Base-by-base conservation (phyloP, 2,113 vertebrate genomes). In the Cephalophus harveyi region DNA sequence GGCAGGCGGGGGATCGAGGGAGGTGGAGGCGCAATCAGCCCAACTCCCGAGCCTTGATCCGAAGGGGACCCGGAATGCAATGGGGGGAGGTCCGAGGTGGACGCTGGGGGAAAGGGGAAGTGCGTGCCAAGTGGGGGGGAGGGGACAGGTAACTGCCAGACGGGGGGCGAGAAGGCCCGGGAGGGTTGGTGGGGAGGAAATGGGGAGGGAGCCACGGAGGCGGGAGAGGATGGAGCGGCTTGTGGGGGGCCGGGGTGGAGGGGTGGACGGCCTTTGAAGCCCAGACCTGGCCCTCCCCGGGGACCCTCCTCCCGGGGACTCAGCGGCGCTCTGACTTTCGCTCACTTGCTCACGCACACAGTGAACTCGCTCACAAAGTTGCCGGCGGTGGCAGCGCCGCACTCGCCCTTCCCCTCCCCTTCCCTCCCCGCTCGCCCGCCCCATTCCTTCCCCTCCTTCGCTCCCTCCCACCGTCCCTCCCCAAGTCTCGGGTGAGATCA, bases 301-400 rank as follows among this genome's bases (percentile, higher is more conserved):
- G 90, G 14, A 82, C 97, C 97, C 78, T 89, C 76, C 90, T 76
- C 91, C 89, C 74, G 15, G 67, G 64, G n/a, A 87, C 87, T 96
- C 94, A 43, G 82, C 87, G 57, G 95, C 48, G 55, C 86, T 84
- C 97, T 60, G 95, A 97, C 98, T 97, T 96, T 79, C 36, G 93
- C 87, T 97, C 94, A 96, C 97, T 95, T 36, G 96, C 97, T 96
- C 97, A 67, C 74, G 87, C 97, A 83, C 89, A 93, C 91, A 94
- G 98, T 94, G 94, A 98, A 99, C 98, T 98, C 98, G 98, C 97
- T 97, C 98, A 98, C 98, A 98, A 99, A 99, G 98, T 99, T 99
- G 98, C 96, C 82, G 97, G 94, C 91, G 87, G 94, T 78, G 95
- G 97, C 74, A 74, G 95, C 92, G 94, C 95, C 11, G 81, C 92